Percentiles rank a stretch among this genome's conserved stretches.
phyloP scores from a whole-genome alignment of 1,140 invertebrate genomes.

The Stegodyphus mimosarum region DNA sequence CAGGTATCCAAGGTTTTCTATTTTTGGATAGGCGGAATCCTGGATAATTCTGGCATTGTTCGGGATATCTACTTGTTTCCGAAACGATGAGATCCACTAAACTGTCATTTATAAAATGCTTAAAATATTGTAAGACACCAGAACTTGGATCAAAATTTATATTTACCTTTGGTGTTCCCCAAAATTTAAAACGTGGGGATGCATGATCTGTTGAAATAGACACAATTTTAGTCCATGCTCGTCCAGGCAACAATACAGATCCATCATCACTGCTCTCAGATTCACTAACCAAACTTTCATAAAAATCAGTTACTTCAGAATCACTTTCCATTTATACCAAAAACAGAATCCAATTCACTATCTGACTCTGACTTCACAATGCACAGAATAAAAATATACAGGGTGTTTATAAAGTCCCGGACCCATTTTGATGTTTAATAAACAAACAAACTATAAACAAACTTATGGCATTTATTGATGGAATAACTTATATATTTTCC shows the following conservation, averaged over 20 bases:
- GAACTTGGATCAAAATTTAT: conserved; percentile 16
- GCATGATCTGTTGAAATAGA: conserved; percentile 24
- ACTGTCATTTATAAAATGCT: conserved; percentile 27
- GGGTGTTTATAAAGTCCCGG: no score
- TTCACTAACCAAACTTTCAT: background rate
- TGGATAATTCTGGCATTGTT: conserved; percentile 18
- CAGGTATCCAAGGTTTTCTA: conserved; percentile 13
- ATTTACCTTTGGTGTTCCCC: conserved; percentile 13
- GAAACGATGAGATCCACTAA: conserved; percentile 17
- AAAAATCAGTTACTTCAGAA: conserved; percentile 20
- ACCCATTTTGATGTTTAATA: no score
- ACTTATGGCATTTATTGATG: no score
- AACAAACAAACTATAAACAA: no score
- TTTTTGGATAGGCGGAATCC: conserved; percentile 4
- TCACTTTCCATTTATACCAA: no score
- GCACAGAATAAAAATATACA: no score
- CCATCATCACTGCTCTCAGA: no score
- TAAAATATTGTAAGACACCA: conserved; percentile 27
- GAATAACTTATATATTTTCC: no score
- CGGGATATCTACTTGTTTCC: conserved; percentile 5
- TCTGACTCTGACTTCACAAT: no score
- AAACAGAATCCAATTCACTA: no score
- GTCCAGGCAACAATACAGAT: conserved; percentile 11
- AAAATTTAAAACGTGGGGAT: conserved; percentile 21
- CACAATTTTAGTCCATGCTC: conserved; percentile 23